phyloP scores from a whole-genome alignment of 1,140 invertebrate species.

The Diachasma alloeum region DNA sequence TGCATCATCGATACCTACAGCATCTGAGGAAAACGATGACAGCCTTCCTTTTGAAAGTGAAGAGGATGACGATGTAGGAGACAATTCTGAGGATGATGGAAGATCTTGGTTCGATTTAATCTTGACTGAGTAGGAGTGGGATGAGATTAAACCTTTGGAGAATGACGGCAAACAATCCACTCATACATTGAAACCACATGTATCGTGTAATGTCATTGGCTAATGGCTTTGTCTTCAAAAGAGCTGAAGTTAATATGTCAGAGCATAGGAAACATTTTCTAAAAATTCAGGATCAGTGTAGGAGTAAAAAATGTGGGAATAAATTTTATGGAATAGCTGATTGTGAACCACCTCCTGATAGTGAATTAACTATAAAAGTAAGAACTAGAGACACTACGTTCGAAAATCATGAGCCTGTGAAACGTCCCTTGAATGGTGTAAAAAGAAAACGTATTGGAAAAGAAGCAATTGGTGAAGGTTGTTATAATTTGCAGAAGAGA shows the following conservation, averaged over 20 bases:
- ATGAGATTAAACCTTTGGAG: slow-evolving; percentile 4
- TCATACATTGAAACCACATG: not conserved
- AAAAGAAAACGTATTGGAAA: not conserved
- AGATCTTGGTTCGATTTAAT: slow-evolving; percentile 14
- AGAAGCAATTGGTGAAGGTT: slow-evolving; percentile 1
- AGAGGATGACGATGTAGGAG: not conserved
- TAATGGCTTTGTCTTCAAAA: slow-evolving; percentile 16
- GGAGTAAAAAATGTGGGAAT: slow-evolving; percentile 20
- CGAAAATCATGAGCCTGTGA: not conserved
- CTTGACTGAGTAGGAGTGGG: slow-evolving; percentile 6
- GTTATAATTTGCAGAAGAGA: not conserved
- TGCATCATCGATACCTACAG: not conserved
- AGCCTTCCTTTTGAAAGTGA: not conserved
- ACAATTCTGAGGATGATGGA: not conserved
- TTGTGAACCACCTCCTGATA: not conserved
- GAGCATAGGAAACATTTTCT: not conserved
- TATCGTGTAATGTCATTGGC: slow-evolving; percentile 18
- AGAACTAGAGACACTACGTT: slow-evolving; percentile 16
- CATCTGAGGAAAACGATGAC: not conserved
- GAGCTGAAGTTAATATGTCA: not conserved
- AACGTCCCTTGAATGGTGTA: slow-evolving; percentile 15
- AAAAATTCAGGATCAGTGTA: slow-evolving; percentile 15
- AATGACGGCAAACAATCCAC: not conserved
- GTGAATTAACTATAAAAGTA: not conserved
- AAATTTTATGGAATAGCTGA: slow-evolving; percentile 1